Conservation (phyloP, 1,140 invertebrate species). For the Micrasema longulum region DNA sequence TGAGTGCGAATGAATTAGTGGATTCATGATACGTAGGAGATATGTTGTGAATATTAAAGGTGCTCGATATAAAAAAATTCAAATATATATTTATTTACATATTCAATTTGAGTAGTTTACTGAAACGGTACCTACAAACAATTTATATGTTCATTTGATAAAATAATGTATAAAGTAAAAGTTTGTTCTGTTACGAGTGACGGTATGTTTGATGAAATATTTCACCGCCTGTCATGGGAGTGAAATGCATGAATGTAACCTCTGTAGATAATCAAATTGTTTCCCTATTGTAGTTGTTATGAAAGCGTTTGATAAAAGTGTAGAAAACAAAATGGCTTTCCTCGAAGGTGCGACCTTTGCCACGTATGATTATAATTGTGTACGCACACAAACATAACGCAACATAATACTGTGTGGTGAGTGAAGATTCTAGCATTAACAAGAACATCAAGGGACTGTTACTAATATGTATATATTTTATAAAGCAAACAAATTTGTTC, state of each 20-base stretch:
- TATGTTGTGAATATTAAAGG: not conserved
- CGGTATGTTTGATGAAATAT: no score
- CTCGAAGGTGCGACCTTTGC: conserved; percentile 14
- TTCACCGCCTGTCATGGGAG: not conserved
- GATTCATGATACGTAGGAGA: no score
- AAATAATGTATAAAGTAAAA: not conserved
- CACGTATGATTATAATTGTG: conserved; percentile 16
- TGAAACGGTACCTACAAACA: no score
- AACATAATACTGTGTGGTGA: conserved; percentile 1
- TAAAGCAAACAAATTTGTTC: conserved; percentile 12
- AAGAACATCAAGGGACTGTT: conserved; percentile 14
- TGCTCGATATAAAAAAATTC: not conserved
- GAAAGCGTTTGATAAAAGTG: not conserved
- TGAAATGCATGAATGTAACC: not conserved
- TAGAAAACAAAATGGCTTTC: conserved; percentile 8
- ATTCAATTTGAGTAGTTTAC: not conserved
- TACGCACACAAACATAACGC: conserved; percentile 9
- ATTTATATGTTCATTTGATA: not conserved
- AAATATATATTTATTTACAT: not conserved
- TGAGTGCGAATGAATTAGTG: no score
- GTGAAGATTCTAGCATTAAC: conserved; percentile 4
- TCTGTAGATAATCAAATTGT: conserved; percentile 5
- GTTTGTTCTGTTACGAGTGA: no score
- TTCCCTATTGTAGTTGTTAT: not conserved
- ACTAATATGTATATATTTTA: conserved; percentile 21